Evolutionary conservation across 2,113 vertebrate species (phyloP), one percentile per base, ranked within the genome.

Genomic region (Apaloderma vittatum): DNA sequence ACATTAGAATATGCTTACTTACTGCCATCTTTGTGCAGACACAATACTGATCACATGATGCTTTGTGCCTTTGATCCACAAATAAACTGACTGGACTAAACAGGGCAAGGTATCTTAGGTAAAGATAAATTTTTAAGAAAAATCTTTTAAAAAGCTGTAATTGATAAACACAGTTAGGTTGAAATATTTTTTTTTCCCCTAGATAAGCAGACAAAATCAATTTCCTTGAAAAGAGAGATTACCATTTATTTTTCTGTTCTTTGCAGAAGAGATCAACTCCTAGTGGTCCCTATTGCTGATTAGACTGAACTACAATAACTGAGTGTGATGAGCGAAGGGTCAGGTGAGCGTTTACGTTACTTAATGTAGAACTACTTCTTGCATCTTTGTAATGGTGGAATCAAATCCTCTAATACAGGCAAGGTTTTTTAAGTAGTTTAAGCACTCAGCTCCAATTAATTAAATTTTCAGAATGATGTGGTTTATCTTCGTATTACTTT

Each of bases 81-180:
- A 63, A 48, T 55, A 68, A 78, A 65, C 24, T 26, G n/a, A 66
- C 11, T 46, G 54, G 48, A n/a, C 18, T 57, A 40, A 85, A 27
- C 9, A 70, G 59, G 12, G 3, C 2, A 67, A 71, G 7, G 51
- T 73, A 6, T 22, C 8, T 15, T 48, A 70, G 24, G 32, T 32
- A 74, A 91, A 71, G 27, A 37, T 14, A 51, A 30, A 37, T 46
- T 62, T n/a, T 75, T 8, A 29, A 83, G 37, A 71, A 55, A 67
- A 46, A 54, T 34, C 5, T 78, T 61, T 1, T 19, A 58, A 58
- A 2, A 3, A 19, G 0, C 36, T 61, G 0, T 37, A 12, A 7
- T 57, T 61, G 34, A 19, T 8, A 30, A 10, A 40, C 15, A 32
- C 2, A 63, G 1, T 2, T 48, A 15, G 4, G 5, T 45, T 90